Base-by-base conservation (phyloP, 2,888 invertebrate genomes). In the Chrysolina haemoptera region DNA sequence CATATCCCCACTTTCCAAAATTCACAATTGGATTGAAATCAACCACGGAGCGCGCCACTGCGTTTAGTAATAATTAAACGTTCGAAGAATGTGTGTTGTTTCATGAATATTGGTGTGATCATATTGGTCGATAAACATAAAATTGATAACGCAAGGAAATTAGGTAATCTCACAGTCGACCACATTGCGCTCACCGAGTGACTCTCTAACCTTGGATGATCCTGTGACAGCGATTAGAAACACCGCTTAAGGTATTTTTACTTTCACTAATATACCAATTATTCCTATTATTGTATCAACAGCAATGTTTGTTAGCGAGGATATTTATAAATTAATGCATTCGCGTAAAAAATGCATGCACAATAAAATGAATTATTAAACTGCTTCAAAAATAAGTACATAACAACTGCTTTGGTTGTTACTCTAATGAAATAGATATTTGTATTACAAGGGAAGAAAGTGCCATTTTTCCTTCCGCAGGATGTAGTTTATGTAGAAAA, bases 221-320 rank as follows among this genome's bases (percentile, higher is more conserved):
- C 59, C 27, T 59, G 18, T 59, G 22, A n/a, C 14, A n/a, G 22
- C n/a, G 8, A 27, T n/a, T 35, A 0, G 12, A 22, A 59, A 59
- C 6, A 14, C 14, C 20, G 11, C 18, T 22, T 11, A 12, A 22
- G 59, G 35, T 59, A 59, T 59, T 59, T 22, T 35, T 59, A 59
- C 59, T 59, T 59, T 59, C 59, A 59, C 10, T 59, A 59, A 27
- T 27, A 59, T 18, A 27, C 59, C n/a, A 59, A 12, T 59, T 59
- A 59, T 35, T 59, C 14, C 27, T 35, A 59, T 35, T n/a, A 59
- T n/a, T 27, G 14, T 9, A 59, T 27, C n/a, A 59, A 14, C n/a
- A 1, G 9, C 6, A n/a, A 16, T 16, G 9, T 27, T 27, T 59
- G 59, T 35, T 14, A 1, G 35, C 35, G n/a, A n/a, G 35, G 27